Evolutionary conservation across 37 sponge, comb jelly and placozoan genomes (phyloP), one percentile per base, ranked within the genome.

Genomic region (Oscarella lobularis): DNA sequence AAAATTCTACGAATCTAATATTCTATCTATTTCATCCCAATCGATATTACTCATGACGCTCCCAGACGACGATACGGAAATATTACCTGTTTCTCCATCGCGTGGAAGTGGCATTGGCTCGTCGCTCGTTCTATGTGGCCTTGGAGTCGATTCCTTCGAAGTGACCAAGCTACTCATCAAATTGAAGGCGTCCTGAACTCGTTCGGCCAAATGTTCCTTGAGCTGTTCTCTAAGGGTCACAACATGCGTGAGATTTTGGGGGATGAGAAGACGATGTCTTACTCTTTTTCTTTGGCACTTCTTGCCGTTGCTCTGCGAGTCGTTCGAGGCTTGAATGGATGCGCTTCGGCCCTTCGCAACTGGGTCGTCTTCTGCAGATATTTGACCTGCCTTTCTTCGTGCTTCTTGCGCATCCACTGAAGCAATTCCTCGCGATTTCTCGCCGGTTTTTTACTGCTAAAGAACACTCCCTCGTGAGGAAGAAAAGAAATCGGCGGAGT

Each of bases 21-120:
- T 70, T 73, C 66, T 54, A 38, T 85, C 86, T 74, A 85, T 82
- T 39, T 77, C 66, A 31, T 85, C 78, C 86, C 86, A 85, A 79
- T 85, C 86, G 40, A 85, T 85, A 41, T 73, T 66, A 37, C 83
- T 66, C 14, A 38, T 34, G 38, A 77, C 54, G 37, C 86, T 81
- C 30, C 74, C 83, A 32, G 86, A 76, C 2, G 81, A 84, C 66
- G n/a, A n/a, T n/a, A 80, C 80, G 72, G 60, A 48, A 27, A 48
- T 48, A 48, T 48, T 48, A 27, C 60, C 60, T 48, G 20, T 20
- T 27, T 20, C 20, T 20, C 20, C 14, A 9, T 48, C 60, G 9
- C 20, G 60, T 20, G 9, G 9, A 9, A 48, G 20, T 9, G 60
- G 14, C 9, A 48, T 20, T 27, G 20, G 14, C 9, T 9, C 9